Evolutionary conservation across 1,140 invertebrate genomes (phyloP).

Genomic region (Rhyzopertha dominica): DNA sequence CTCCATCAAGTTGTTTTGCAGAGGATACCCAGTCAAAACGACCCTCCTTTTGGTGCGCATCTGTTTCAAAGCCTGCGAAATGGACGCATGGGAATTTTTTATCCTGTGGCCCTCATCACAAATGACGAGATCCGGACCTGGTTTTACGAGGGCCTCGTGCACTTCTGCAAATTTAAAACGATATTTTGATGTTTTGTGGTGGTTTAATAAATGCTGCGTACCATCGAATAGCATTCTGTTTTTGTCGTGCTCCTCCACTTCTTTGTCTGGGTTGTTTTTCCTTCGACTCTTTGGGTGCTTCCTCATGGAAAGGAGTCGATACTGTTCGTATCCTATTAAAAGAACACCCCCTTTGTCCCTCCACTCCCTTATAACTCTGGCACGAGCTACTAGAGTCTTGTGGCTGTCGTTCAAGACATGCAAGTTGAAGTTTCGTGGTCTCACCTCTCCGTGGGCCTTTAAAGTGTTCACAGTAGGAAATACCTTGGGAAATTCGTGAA

Average conservation of each 20-base stretch:
- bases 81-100: constrained; percentile 91
- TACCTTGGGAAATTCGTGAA: too few relatives aligned
- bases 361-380: constrained; percentile 69
- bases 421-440: constrained; percentile 77
- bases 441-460: constrained; percentile 56
- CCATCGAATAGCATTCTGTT: constrained; percentile 80
- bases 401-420: constrained; percentile 91
- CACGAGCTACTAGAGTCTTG: constrained; percentile 75
- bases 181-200: background rate
- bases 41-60: constrained; percentile 85
- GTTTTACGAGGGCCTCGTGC: constrained; percentile 79
- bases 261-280: constrained; percentile 42
- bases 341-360: constrained; percentile 83
- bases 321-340: constrained; percentile 97
- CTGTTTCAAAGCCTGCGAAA: constrained; percentile 86
- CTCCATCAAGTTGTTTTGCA: constrained; percentile 95
- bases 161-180: constrained; percentile 59
- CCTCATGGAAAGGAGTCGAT: constrained; percentile 79
- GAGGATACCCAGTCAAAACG: constrained; percentile 89
- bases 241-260: constrained; percentile 66
- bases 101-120: constrained; percentile 97
- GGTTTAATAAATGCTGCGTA: constrained; percentile 42
- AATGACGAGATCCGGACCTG: constrained; percentile 91
- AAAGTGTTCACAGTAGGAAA: constrained; percentile 40
- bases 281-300: constrained; percentile 58